Evolutionary conservation across 2,113 vertebrate species (phyloP), one percentile per base, ranked within the genome.

Genomic region (Balaeniceps rex): DNA sequence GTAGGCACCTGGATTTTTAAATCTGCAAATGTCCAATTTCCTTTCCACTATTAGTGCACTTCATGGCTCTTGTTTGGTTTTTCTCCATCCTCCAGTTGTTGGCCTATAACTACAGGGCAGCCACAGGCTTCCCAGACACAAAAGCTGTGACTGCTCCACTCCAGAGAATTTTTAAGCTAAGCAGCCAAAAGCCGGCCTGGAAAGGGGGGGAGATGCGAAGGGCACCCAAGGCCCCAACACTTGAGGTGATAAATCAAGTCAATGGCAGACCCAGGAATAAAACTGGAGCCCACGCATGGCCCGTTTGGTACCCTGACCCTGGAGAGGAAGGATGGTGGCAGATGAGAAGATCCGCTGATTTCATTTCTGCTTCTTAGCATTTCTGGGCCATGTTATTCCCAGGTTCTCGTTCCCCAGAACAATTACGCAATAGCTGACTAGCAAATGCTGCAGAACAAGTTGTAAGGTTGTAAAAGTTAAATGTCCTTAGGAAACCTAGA

Each of bases 401-500:
- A 96, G 87, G 79, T 94, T 96, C 79, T 94, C 63, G 90, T 77
- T 88, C 87, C 82, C 85, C 87, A 86, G 94, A 94, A 96, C 93
- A 95, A 91, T 96, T 96, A 96, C 1, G 66, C 96, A 95, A 96
- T 6, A 94, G 82, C 90, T 94, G 92, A 91, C 78, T 85, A 85
- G 87, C 85, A 92, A 97, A 96, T 19, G n/a, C 87, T 70, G 82
- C 93, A 93, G 93, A 96, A 72, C 63, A 66, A 95, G 87, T 72
- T 93, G 83, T 83, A 94, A 94, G 94, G 88, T 82, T 96, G 94
- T 90, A 92, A 88, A 97, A 96, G 92, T 95, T 96, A 96, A 96
- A 91, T 83, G 96, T 95, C 94, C 96, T 97, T 51, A 95, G 84
- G 90, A 97, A 96, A 93, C 93, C 94, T 70, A 94, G 66, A 72